Evolutionary conservation across 2,888 invertebrate genomes (phyloP).

Genomic region (Mylabris sibirica): DNA sequence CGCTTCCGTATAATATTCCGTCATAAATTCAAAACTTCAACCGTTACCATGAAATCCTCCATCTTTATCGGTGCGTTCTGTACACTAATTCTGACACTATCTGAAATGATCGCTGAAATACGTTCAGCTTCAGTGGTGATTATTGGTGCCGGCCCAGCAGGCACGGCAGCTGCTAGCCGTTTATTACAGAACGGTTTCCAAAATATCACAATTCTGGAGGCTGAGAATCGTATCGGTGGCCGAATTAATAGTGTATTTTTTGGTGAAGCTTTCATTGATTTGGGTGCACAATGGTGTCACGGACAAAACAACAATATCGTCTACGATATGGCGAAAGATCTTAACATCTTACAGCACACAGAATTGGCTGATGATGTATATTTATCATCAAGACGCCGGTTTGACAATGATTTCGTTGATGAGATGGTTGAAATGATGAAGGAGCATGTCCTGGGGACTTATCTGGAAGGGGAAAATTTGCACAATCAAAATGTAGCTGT

Average conservation of each 20-base stretch:
- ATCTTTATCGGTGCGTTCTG: neutral
- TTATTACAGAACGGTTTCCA: slow-evolving; percentile 60
- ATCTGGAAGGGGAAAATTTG: slow-evolving; percentile 16
- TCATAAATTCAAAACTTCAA: neutral
- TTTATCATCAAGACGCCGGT: slow-evolving; percentile 32
- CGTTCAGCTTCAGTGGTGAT: slow-evolving; percentile 57
- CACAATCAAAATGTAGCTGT: slow-evolving; percentile 36
- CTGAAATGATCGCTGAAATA: neutral
- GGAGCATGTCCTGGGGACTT: neutral
- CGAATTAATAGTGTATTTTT: slow-evolving; percentile 42
- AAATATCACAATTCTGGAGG: slow-evolving; percentile 60
- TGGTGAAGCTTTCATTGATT: slow-evolving; percentile 44
- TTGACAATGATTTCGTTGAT: slow-evolving; percentile 21
- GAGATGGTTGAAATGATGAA: slow-evolving; percentile 27
- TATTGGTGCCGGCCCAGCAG: slow-evolving; percentile 67
- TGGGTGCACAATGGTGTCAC: slow-evolving; percentile 50
- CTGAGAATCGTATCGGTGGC: slow-evolving; percentile 48
- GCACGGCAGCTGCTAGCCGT: slow-evolving; percentile 65
- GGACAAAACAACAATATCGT: slow-evolving; percentile 46
- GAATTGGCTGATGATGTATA: slow-evolving; percentile 9
- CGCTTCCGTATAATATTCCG: neutral
- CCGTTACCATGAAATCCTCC: neutral
- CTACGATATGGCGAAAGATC: slow-evolving; percentile 40
- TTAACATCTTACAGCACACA: slow-evolving; percentile 27
- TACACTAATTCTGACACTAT: neutral